A percentile compares a stretch with the other conserved stretches of the same genome.
Evolutionary conservation across 2,888 invertebrate species (phyloP).

Genomic region (Agonopterix heracliana): DNA sequence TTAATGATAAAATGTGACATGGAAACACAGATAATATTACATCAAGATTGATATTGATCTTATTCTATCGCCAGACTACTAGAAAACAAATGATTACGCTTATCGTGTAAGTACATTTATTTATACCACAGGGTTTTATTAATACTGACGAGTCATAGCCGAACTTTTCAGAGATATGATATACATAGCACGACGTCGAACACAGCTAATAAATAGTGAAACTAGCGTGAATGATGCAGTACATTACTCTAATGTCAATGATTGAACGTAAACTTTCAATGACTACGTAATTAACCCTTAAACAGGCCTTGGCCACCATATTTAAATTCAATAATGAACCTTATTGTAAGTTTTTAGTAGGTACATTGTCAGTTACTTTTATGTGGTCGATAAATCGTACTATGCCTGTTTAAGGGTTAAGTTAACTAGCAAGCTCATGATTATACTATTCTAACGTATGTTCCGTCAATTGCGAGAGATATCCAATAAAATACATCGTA

Average conservation of each 20-base stretch:
- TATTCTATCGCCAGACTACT: conserved; percentile 53
- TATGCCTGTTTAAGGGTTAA: no score
- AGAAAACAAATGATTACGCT: conserved; percentile 49
- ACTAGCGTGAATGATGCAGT: background rate
- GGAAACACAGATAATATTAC: conserved; percentile 42
- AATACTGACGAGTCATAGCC: conserved; percentile 65
- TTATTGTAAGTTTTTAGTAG: no score
- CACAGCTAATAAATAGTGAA: background rate
- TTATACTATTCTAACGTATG: conserved; percentile 33
- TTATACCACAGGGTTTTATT: conserved; percentile 63
- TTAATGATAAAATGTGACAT: conserved; percentile 19
- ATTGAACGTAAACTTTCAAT: background rate
- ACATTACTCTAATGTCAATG: background rate
- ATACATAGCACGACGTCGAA: conserved; percentile 22
- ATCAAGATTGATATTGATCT: conserved; percentile 47
- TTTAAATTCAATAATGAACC: no score
- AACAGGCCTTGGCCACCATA: no score
- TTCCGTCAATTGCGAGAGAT: conserved; percentile 29
- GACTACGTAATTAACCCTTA: background rate
- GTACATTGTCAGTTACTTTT: no score
- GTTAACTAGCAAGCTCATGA: conserved; percentile 48
- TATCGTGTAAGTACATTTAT: conserved; percentile 30
- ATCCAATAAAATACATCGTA: conserved; percentile 1
- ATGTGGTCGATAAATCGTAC: no score
- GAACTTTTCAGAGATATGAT: conserved; percentile 65